Conservation (phyloP, 1,140 invertebrate genomes). For the Acromyrmex heyeri region DNA sequence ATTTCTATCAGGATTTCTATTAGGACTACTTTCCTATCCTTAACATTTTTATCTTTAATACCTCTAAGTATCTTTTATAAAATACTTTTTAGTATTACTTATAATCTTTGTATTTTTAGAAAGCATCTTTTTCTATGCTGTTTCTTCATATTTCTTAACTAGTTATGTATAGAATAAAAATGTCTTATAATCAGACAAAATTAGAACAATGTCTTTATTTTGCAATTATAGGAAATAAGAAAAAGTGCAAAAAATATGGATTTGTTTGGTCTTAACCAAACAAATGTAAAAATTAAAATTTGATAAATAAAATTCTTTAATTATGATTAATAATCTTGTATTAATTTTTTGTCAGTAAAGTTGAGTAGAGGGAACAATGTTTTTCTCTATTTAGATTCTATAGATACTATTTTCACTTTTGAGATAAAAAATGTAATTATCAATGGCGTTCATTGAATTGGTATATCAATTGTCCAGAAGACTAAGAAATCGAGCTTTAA, state of each 20-base stretch:
- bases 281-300: not conserved
- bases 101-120: not conserved
- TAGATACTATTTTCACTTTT: not conserved
- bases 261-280: not conserved
- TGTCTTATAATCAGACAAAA: not conserved
- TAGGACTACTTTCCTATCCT: not conserved
- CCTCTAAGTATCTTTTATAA: not conserved
- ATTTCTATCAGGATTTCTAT: not conserved
- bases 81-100: not conserved
- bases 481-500: conserved; percentile 27
- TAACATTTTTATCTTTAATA: not conserved
- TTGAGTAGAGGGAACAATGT: not conserved
- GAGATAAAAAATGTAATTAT: conserved; percentile 26
- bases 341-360: not conserved
- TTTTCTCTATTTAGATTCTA: not conserved
- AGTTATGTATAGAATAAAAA: not conserved
- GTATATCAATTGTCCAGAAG: conserved; percentile 84
- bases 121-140: not conserved
- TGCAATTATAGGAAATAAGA: no score
- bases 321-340: not conserved
- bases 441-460: conserved; percentile 70
- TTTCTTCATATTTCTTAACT: not conserved
- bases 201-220: not conserved
- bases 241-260: not conserved
- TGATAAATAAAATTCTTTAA: not conserved